A percentile compares a stretch with the other conserved stretches of the same genome.
phyloP scores from a whole-genome alignment of 2,888 invertebrate genomes.

The Sussaba pulchella region DNA sequence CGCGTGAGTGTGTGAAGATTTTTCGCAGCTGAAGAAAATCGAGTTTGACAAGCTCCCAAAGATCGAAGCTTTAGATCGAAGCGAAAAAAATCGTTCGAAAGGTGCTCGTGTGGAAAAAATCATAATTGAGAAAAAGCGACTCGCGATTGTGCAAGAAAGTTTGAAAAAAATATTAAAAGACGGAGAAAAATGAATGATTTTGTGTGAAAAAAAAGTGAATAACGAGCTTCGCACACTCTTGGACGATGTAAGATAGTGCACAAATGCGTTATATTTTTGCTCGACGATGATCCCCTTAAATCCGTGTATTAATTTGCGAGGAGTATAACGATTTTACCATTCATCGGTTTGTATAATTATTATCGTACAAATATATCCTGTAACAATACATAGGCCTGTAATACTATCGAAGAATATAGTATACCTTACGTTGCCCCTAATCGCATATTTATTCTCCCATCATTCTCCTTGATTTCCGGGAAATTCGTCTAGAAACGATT shows the following conservation, averaged over 20 bases:
- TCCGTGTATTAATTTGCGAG: constrained; percentile 22
- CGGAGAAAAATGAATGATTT: constrained; percentile 21
- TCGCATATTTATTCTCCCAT: neutral
- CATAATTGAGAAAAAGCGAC: too few species aligned
- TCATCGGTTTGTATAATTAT: constrained; percentile 18
- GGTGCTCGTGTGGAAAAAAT: too few species aligned
- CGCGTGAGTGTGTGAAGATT: neutral
- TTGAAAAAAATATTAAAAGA: neutral
- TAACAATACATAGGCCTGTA: constrained; percentile 46
- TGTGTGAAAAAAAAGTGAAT: constrained; percentile 8
- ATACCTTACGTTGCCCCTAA: constrained; percentile 7
- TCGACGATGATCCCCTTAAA: neutral
- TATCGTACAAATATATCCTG: constrained; percentile 41
- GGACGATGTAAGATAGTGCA: constrained; percentile 35
- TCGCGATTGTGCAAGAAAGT: too few species aligned
- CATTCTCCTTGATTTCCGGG: neutral
- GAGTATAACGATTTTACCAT: constrained; percentile 18
- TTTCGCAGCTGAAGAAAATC: neutral
- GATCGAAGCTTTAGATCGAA: too few species aligned
- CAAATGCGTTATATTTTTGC: constrained; percentile 42
- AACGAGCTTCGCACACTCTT: constrained; percentile 16
- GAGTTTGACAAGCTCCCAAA: constrained; percentile 18
- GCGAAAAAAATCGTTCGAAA: too few species aligned
- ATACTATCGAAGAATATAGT: constrained; percentile 43
- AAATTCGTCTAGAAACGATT: too few species aligned